Evolutionary conservation across 2,888 invertebrate genomes (phyloP).

Genomic region (Tetragnatha montana): DNA sequence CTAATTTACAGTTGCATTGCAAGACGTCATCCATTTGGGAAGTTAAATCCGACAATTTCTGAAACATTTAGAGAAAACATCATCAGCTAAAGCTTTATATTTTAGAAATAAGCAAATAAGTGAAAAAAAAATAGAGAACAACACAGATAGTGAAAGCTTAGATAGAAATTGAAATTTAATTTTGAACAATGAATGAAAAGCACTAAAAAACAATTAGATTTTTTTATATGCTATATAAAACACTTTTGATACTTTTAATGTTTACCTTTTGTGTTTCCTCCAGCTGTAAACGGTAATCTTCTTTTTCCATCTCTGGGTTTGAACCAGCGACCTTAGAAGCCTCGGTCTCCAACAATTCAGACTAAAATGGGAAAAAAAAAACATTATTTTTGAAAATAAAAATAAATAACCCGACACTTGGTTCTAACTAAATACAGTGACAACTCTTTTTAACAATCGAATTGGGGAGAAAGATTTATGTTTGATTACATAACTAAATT

Average conservation of each 20-base stretch:
- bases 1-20: slow-evolving; percentile 54
- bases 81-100: background rate
- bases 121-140: too few relatives aligned
- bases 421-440: too few relatives aligned
- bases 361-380: slow-evolving; percentile 16
- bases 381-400: background rate
- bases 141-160: background rate
- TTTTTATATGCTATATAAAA: too few relatives aligned
- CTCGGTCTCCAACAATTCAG: slow-evolving; percentile 8
- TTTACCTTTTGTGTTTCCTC: slow-evolving; percentile 51
- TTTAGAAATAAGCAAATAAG: background rate
- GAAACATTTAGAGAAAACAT: slow-evolving; percentile 3
- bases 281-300: slow-evolving; percentile 38
- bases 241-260: background rate
- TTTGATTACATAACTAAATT: too few relatives aligned
- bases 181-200: too few relatives aligned
- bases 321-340: slow-evolving; percentile 7
- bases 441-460: too few relatives aligned
- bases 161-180: background rate
- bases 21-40: slow-evolving; percentile 48
- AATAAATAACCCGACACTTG: too few relatives aligned
- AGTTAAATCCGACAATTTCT: slow-evolving; percentile 51
- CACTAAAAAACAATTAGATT: too few relatives aligned
- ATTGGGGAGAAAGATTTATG: too few relatives aligned
- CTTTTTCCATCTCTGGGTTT: slow-evolving; percentile 39